phyloP scores from a whole-genome alignment of 1,140 invertebrate species.

The Zeugodacus cucurbitae region DNA sequence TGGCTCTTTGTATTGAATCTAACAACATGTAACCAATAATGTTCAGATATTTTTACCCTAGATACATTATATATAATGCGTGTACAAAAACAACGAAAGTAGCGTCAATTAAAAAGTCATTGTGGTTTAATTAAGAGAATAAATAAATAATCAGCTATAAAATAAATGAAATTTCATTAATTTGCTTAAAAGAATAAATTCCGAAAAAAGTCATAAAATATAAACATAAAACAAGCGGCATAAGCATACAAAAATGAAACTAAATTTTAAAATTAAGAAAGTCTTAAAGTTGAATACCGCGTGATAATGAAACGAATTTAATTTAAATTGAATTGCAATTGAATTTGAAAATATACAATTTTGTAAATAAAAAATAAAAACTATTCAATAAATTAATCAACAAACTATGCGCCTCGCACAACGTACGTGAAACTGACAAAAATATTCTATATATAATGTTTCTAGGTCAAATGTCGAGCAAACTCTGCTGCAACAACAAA shows the following conservation, averaged over 20 bases:
- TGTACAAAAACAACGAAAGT: conserved; percentile 54
- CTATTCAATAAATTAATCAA: conserved; percentile 41
- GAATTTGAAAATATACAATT: conserved; percentile 35
- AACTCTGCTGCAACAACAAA: conserved; percentile 55
- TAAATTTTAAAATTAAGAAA: not conserved
- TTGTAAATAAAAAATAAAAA: conserved; percentile 41
- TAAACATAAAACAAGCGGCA: not conserved
- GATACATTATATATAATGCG: conserved; percentile 66
- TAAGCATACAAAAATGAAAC: not conserved
- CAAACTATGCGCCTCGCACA: conserved; percentile 39
- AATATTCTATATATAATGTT: conserved; percentile 62
- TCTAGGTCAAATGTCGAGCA: conserved; percentile 66
- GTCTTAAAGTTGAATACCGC: conserved; percentile 36
- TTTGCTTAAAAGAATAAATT: not conserved
- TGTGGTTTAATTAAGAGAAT: not conserved
- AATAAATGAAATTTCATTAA: not conserved
- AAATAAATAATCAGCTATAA: conserved; percentile 28
- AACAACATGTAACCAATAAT: conserved; percentile 20
- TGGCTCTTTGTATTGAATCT: conserved; percentile 20
- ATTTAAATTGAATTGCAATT: conserved; percentile 19
- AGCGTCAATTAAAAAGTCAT: not conserved
- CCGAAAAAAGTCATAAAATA: not conserved
- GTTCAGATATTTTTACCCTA: conserved; percentile 47
- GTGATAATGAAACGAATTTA: not conserved
- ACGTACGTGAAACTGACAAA: conserved; percentile 37